phyloP scores from a whole-genome alignment of 2,888 invertebrate species.

The Andrena bucephala region DNA sequence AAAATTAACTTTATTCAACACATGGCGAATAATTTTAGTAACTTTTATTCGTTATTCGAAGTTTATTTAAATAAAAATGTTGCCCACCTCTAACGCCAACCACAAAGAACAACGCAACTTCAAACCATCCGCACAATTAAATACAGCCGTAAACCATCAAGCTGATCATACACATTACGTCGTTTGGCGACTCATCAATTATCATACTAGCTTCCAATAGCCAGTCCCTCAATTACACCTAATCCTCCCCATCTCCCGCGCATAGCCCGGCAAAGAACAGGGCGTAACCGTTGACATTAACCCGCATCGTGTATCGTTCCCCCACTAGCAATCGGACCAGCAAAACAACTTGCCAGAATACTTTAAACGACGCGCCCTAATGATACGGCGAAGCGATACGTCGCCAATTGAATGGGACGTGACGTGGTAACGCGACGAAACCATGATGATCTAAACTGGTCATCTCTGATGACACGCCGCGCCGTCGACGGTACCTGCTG shows the following conservation, averaged over 20 bases:
- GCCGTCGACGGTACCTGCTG: constrained; percentile 11
- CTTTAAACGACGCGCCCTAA: constrained; percentile 1
- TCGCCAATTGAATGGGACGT: background rate
- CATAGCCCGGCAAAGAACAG: background rate
- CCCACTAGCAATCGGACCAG: background rate
- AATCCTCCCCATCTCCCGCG: background rate
- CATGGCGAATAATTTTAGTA: too few species aligned
- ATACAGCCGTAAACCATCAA: constrained; percentile 6
- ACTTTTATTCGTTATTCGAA: too few species aligned
- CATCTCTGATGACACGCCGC: background rate
- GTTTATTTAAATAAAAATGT: too few species aligned
- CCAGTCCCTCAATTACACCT: constrained; percentile 13
- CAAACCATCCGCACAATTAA: background rate
- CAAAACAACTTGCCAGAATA: background rate
- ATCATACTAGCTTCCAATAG: constrained; percentile 2
- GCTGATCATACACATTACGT: constrained; percentile 19
- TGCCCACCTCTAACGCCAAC: too few species aligned
- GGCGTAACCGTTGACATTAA: constrained; percentile 14
- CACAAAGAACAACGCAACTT: background rate
- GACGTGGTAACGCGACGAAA: constrained; percentile 18
- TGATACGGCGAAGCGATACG: constrained; percentile 23
- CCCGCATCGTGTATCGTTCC: background rate
- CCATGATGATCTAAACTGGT: background rate
- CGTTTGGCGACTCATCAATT: constrained; percentile 11
- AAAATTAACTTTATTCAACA: too few species aligned